A percentile compares a stretch with the other conserved stretches of the same genome.
phyloP scores from a whole-genome alignment of 2,797 vertebrate species.

The Hipposideros larvatus region DNA sequence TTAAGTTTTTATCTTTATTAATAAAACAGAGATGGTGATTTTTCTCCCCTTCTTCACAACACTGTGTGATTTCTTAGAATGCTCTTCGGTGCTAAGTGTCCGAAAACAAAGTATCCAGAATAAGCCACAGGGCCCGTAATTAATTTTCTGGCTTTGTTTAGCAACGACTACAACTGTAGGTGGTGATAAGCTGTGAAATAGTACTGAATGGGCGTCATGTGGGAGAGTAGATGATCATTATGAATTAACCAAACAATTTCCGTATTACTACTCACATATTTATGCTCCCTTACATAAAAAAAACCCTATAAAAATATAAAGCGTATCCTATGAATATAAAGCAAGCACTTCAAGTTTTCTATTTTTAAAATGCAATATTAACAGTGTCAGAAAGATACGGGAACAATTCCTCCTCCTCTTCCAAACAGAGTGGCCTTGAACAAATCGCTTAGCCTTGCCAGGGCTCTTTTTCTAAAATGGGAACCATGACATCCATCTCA shows the following conservation, averaged over 20 bases:
- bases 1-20: neutral
- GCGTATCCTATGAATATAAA: neutral
- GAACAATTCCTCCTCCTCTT: neutral
- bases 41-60: neutral
- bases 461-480: neutral
- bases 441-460: neutral
- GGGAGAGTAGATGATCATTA: conserved; percentile 15
- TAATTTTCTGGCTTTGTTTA: conserved; percentile 6
- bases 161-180: neutral
- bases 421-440: neutral
- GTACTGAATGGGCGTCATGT: neutral
- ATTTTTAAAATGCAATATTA: neutral
- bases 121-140: neutral
- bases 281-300: neutral
- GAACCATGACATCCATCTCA: neutral
- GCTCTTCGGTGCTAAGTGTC: neutral
- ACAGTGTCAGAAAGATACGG: neutral
- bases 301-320: neutral
- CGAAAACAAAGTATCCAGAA: neutral
- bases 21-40: neutral
- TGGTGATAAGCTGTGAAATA: neutral
- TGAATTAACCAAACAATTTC: neutral
- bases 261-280: neutral
- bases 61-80: neutral
- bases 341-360: neutral